Percentiles rank a stretch among this genome's conserved stretches.
phyloP scores from a whole-genome alignment of 2,113 vertebrate species.

The Aleadryas rufinucha region DNA sequence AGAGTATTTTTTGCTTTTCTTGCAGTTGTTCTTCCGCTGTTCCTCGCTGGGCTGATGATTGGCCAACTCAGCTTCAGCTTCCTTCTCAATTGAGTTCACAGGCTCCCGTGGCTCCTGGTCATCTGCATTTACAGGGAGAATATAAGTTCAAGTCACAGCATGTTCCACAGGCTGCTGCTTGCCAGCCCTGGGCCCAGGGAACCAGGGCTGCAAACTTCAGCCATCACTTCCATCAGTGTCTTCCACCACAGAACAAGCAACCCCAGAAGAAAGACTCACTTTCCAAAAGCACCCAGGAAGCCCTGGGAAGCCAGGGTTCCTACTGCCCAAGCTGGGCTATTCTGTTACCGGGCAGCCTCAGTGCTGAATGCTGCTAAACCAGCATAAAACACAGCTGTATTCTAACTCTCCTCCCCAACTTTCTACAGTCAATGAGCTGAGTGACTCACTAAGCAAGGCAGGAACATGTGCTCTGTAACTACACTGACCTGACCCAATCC shows the following conservation, averaged over 20 bases:
- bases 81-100: slow-evolving; percentile 52
- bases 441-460: not conserved
- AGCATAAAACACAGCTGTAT: not conserved
- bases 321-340: not conserved
- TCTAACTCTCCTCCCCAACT: not conserved
- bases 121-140: slow-evolving; percentile 65
- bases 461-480: not conserved
- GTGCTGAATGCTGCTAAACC: not conserved
- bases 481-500: not conserved
- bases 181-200: not conserved
- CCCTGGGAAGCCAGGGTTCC: not conserved
- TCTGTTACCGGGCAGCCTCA: not conserved
- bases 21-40: not conserved
- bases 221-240: not conserved
- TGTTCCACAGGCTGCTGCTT: not conserved
- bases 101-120: slow-evolving; percentile 79
- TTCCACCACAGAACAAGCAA: not conserved
- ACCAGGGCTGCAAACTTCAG: not conserved
- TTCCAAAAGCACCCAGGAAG: not conserved
- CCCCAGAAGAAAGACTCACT: not conserved
- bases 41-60: slow-evolving; percentile 13
- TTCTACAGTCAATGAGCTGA: not conserved
- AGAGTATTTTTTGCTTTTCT: slow-evolving; percentile 84
- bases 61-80: slow-evolving; percentile 15
- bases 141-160: not conserved